Evolutionary conservation across 2,888 invertebrate species (phyloP).

Genomic region (Limnephilus rhombicus): DNA sequence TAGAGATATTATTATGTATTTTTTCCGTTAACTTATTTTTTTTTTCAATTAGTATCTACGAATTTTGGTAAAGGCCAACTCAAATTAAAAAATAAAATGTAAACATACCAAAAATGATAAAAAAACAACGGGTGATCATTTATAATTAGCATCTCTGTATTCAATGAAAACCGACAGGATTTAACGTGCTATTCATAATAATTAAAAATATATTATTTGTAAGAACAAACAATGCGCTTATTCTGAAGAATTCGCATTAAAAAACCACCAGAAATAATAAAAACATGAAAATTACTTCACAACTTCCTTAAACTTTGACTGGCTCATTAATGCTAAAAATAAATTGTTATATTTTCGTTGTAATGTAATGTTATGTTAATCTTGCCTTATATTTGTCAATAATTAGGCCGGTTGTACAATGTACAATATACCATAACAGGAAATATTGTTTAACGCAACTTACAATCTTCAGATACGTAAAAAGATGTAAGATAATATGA

Average conservation of each 20-base stretch:
- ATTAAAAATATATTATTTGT: background rate
- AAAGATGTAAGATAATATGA: background rate
- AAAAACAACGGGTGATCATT: background rate
- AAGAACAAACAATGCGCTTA: background rate
- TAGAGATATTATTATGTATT: too few species aligned
- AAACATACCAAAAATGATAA: background rate
- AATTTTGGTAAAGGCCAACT: background rate
- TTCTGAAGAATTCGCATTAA: background rate
- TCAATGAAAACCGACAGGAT: background rate
- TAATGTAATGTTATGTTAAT: background rate
- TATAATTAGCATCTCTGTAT: background rate
- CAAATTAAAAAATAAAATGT: background rate
- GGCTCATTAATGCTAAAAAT: background rate
- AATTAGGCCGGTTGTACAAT: background rate
- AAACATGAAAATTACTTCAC: background rate
- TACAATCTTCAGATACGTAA: background rate
- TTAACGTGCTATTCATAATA: background rate
- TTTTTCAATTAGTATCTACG: background rate
- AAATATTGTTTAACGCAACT: background rate
- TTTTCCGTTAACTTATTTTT: too few species aligned
- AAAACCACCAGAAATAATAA: background rate
- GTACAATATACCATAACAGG: background rate
- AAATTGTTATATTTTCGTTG: background rate
- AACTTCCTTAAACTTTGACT: background rate
- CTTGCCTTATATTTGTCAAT: background rate